Conservation (phyloP, 2,113 vertebrate genomes). For the Melozone crissalis region DNA sequence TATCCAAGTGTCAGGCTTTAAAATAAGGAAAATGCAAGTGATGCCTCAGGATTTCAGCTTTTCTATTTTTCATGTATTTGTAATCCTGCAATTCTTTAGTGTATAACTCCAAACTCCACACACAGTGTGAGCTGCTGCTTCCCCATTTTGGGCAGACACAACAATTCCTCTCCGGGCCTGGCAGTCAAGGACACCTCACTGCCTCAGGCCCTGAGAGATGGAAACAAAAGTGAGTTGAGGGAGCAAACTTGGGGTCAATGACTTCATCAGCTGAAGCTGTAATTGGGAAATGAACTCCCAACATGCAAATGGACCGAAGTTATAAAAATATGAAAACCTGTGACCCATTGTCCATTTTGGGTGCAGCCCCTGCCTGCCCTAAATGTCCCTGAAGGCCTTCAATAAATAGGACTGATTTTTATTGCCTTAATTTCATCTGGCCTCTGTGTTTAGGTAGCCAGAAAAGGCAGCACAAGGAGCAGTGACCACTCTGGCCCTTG, state of each 20-base stretch:
- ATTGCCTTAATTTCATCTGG: not conserved
- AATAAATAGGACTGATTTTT: not conserved
- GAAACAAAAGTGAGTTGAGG: not conserved
- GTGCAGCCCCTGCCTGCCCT: accelerated
- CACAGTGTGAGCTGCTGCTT: not conserved
- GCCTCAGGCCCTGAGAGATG: not conserved
- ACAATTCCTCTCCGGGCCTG: not conserved
- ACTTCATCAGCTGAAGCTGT: not conserved
- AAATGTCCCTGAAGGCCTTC: not conserved
- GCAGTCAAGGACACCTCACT: not conserved
- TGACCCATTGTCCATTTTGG: not conserved
- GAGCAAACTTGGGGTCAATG: not conserved
- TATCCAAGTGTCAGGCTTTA: not conserved
- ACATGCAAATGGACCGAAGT: accelerated
- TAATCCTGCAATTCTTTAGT: not conserved
- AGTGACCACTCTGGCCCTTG: accelerated
- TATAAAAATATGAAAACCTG: accelerated
- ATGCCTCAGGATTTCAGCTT: not conserved
- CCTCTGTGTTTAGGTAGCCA: not conserved
- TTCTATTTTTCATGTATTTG: not conserved
- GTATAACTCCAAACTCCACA: accelerated
- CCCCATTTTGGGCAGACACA: not conserved
- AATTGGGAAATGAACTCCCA: not conserved
- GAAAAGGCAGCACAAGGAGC: not conserved
- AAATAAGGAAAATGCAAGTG: not conserved